phyloP scores from a whole-genome alignment of 2,888 invertebrate genomes.

The Ornithoptera alexandrae region DNA sequence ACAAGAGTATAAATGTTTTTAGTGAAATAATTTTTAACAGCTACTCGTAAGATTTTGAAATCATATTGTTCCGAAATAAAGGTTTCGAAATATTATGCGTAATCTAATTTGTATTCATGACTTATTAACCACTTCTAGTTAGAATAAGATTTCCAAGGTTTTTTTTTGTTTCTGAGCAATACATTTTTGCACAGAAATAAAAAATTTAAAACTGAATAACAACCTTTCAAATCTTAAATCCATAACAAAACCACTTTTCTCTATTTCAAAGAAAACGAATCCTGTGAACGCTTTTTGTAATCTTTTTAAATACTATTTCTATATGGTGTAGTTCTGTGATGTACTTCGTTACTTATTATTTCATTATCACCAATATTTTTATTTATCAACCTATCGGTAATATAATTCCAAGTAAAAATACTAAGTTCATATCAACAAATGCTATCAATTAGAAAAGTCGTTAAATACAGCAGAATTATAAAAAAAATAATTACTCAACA shows the following conservation, averaged over 20 bases:
- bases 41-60: not conserved
- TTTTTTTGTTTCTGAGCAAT: not conserved
- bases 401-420: no score
- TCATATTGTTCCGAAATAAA: not conserved
- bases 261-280: no score
- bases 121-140: not conserved
- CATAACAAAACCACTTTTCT: not conserved
- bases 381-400: no score
- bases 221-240: not conserved
- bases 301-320: no score
- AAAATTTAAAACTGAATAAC: not conserved
- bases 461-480: no score
- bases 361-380: no score
- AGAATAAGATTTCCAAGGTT: not conserved
- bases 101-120: not conserved
- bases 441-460: no score
- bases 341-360: no score
- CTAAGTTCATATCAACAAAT: no score
- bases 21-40: not conserved
- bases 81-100: not conserved
- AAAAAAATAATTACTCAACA: no score
- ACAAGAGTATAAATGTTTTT: not conserved
- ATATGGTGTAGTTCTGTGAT: no score
- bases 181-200: not conserved
- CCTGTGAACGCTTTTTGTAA: no score